phyloP scores from a whole-genome alignment of 2,888 invertebrate species.

The Harpalus rufipes region DNA sequence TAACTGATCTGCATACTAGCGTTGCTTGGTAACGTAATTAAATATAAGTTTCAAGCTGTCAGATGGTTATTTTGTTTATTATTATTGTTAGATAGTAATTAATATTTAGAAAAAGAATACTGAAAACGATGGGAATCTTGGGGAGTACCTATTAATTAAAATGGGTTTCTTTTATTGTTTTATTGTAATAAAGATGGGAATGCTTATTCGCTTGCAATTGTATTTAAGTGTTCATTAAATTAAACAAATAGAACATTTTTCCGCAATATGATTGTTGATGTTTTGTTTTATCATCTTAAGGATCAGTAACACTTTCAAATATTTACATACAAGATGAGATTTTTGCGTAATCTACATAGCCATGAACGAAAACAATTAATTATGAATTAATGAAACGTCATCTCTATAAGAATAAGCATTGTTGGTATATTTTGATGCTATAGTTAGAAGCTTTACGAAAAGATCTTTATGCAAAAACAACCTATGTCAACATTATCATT shows the following conservation, averaged over 20 bases:
- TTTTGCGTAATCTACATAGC: not conserved
- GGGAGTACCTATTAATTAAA: slow-evolving; percentile 10
- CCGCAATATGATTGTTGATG: not conserved
- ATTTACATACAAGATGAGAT: not conserved
- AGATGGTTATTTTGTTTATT: slow-evolving; percentile 48
- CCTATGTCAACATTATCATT: no score
- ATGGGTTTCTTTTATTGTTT: not conserved
- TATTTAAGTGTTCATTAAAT: not conserved
- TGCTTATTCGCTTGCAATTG: not conserved
- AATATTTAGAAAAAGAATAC: slow-evolving; percentile 23
- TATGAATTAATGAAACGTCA: no score
- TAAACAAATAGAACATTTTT: not conserved
- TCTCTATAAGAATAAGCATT: no score
- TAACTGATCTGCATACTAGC: slow-evolving; percentile 22
- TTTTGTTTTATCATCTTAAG: not conserved
- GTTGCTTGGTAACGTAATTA: slow-evolving; percentile 24
- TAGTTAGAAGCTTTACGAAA: no score
- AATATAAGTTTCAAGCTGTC: slow-evolving; percentile 20
- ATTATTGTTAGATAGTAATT: slow-evolving; percentile 48
- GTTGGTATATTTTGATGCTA: no score
- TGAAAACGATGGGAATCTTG: not conserved
- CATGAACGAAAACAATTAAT: no score
- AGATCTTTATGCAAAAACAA: no score
- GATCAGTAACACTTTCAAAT: not conserved
- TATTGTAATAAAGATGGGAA: slow-evolving; percentile 1